A percentile compares a stretch with the other conserved stretches of the same genome.
These are phyloP conservation scores for Tipula unca DNA, from an alignment of 2,888 invertebrate species.

Conservation along the genomic window DNA sequence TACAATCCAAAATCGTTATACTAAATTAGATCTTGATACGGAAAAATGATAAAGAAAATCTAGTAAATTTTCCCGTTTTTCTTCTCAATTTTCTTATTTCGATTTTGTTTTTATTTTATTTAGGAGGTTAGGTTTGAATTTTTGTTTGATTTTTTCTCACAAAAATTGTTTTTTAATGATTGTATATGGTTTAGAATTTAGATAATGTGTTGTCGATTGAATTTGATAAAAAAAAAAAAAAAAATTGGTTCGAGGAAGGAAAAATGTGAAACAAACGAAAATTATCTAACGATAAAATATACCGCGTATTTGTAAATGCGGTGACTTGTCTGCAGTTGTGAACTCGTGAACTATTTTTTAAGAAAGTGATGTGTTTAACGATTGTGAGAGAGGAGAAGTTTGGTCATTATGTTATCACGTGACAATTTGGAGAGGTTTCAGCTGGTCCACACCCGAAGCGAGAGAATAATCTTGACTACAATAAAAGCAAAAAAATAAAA, in stretches of 20 bases:
- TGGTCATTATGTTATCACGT: no score
- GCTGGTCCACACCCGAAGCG: no score
- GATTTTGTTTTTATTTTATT: neutral
- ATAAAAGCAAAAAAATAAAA: no score
- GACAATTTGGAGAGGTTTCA: no score
- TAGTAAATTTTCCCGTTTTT: neutral
- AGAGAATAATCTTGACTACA: no score
- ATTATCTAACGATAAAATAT: neutral
- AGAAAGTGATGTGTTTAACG: no score
- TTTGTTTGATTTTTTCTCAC: neutral
- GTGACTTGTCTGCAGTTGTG: neutral
- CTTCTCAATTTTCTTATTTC: neutral
- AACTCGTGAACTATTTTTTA: no score
- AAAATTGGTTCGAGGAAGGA: neutral
- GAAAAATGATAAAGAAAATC: neutral
- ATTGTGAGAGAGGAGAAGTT: no score
- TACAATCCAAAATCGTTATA: neutral
- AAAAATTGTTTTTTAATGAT: neutral
- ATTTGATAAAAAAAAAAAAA: neutral
- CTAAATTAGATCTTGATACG: constrained; percentile 8
- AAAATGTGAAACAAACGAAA: neutral
- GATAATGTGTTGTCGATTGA: neutral
- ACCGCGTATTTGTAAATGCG: neutral
- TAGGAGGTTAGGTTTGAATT: neutral
- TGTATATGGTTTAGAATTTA: neutral